Evolutionary conservation across 2,797 vertebrate genomes (phyloP).

Genomic region (Enteromius thamalakanensis): DNA sequence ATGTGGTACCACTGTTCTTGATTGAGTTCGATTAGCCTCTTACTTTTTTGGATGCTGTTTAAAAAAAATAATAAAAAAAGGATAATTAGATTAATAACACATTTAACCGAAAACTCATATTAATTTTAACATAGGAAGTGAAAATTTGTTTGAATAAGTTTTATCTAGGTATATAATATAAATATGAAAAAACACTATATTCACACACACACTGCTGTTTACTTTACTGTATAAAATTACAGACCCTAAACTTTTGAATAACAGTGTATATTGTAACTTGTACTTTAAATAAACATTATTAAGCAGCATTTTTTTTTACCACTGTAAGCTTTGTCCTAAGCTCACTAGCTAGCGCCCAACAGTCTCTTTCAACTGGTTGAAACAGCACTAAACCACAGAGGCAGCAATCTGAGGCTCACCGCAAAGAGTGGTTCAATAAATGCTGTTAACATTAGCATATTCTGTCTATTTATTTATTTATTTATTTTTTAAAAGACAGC

Average conservation of each 20-base stretch:
- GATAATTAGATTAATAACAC: background rate
- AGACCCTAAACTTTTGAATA: no score
- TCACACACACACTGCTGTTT: background rate
- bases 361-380: conserved; percentile 30
- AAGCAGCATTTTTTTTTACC: no score
- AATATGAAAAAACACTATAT: background rate
- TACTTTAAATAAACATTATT: no score
- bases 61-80: conserved; percentile 47
- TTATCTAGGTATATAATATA: no score
- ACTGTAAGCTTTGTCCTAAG: background rate
- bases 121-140: background rate
- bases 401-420: background rate
- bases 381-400: conserved; percentile 7
- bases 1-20: conserved; percentile 30
- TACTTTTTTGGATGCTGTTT: conserved; percentile 72
- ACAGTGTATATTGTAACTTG: no score
- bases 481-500: background rate
- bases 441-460: conserved; percentile 48
- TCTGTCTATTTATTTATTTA: background rate
- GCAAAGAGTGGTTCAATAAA: conserved; percentile 40
- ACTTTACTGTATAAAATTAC: no score
- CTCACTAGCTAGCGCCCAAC: background rate
- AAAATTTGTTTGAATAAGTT: background rate
- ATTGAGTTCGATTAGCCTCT: conserved; percentile 40
- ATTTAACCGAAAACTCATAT: background rate